These are phyloP conservation scores for Pharmacophagus antenor DNA, from an alignment of 2,888 invertebrate species.

Conservation along the genomic window DNA sequence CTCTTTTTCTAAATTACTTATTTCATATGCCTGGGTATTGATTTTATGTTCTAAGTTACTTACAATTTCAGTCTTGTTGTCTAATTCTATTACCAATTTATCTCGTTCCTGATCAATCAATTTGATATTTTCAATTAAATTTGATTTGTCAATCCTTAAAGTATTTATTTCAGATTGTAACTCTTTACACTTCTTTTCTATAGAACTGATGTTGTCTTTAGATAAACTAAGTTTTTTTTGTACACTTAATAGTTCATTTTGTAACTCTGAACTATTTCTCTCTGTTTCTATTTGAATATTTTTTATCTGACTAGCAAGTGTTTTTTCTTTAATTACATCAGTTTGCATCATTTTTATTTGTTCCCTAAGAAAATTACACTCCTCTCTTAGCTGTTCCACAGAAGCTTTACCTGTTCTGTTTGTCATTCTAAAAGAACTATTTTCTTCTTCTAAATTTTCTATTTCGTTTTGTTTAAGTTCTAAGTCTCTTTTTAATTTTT, in stretches of 20 bases:
- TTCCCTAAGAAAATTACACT: slow-evolving; percentile 68
- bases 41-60: slow-evolving; percentile 84
- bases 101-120: slow-evolving; percentile 88
- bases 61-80: slow-evolving; percentile 86
- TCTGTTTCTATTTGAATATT: slow-evolving; percentile 89
- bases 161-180: slow-evolving; percentile 81
- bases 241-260: slow-evolving; percentile 83
- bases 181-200: slow-evolving; percentile 82
- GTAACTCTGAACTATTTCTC: slow-evolving; percentile 84
- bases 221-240: slow-evolving; percentile 84
- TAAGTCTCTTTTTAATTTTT: slow-evolving; percentile 69
- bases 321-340: slow-evolving; percentile 74
- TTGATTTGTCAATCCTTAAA: slow-evolving; percentile 83
- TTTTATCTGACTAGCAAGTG: slow-evolving; percentile 79
- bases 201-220: slow-evolving; percentile 77
- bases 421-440: slow-evolving; percentile 70
- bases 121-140: slow-evolving; percentile 82
- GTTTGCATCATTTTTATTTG: slow-evolving; percentile 71
- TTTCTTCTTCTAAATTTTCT: slow-evolving; percentile 70
- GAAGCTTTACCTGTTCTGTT: slow-evolving; percentile 69
- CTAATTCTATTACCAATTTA: slow-evolving; percentile 83
- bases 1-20: slow-evolving; percentile 77
- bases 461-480: slow-evolving; percentile 65
- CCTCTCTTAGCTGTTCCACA: slow-evolving; percentile 65
- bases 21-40: slow-evolving; percentile 79